Evolutionary conservation across 1,140 invertebrate species (phyloP).

Genomic region (Ooceraea biroi): DNA sequence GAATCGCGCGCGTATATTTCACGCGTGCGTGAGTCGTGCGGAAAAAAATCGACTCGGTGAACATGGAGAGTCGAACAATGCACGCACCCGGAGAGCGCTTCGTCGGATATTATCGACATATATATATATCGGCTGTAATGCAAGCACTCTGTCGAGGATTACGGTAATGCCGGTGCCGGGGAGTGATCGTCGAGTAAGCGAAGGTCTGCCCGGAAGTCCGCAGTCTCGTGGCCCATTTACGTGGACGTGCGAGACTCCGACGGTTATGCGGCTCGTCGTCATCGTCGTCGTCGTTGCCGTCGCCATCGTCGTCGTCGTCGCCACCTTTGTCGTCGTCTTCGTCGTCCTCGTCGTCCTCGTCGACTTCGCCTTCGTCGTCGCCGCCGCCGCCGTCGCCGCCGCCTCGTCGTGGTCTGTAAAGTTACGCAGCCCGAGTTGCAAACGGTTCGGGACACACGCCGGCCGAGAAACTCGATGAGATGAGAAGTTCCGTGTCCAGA

Average conservation of each 20-base stretch:
- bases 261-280: slow-evolving; percentile 16
- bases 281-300: slow-evolving; percentile 24
- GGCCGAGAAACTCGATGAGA: slow-evolving; percentile 60
- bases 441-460: slow-evolving; percentile 61
- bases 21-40: slow-evolving; percentile 53
- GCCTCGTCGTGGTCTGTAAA: slow-evolving; percentile 62
- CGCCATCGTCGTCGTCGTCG: background rate
- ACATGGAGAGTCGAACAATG: slow-evolving; percentile 54
- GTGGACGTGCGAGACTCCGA: slow-evolving; percentile 59
- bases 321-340: background rate
- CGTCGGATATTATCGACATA: slow-evolving; percentile 58
- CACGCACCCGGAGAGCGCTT: slow-evolving; percentile 29
- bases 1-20: slow-evolving; percentile 32
- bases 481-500: slow-evolving; percentile 58
- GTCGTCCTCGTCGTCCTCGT: background rate
- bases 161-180: slow-evolving; percentile 54
- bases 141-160: slow-evolving; percentile 61
- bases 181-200: slow-evolving; percentile 50
- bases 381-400: background rate
- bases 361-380: slow-evolving; percentile 13
- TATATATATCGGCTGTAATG: slow-evolving; percentile 63
- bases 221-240: slow-evolving; percentile 42
- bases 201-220: slow-evolving; percentile 46
- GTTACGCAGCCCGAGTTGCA: slow-evolving; percentile 64
- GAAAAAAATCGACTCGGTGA: slow-evolving; percentile 36